Evolutionary conservation across 2,888 invertebrate species (phyloP).

Genomic region (Eugnorisma glareosa): DNA sequence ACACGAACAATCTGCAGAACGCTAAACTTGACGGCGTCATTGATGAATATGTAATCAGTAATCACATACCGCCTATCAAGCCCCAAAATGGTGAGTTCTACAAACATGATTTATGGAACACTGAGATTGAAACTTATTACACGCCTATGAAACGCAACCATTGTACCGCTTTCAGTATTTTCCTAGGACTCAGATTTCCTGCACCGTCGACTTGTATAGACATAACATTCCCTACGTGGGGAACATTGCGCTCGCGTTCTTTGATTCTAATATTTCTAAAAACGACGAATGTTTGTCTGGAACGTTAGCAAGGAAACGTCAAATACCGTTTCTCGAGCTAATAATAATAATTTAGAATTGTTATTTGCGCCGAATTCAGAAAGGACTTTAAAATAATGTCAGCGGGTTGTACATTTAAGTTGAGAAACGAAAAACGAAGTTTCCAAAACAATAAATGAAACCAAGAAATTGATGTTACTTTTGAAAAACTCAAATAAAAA

Average conservation of each 20-base stretch:
- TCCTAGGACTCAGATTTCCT: conserved; percentile 31
- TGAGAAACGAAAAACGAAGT: not conserved
- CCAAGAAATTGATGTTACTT: not conserved
- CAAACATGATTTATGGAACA: conserved; percentile 13
- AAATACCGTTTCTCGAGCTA: conserved; percentile 4
- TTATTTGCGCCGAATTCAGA: conserved; percentile 5
- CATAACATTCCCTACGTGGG: conserved; percentile 10
- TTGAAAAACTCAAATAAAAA: no score
- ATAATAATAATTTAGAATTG: conserved; percentile 13
- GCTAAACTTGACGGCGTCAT: conserved; percentile 86
- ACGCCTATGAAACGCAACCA: conserved; percentile 5
- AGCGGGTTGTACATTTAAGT: not conserved
- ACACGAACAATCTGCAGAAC: conserved; percentile 94
- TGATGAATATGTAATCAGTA: conserved; percentile 89
- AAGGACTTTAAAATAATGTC: conserved; percentile 5
- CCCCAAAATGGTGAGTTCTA: conserved; percentile 86
- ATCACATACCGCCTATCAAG: conserved; percentile 86
- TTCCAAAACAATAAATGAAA: not conserved
- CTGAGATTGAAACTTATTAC: conserved; percentile 26
- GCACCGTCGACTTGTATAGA: conserved; percentile 14
- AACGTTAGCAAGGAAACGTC: conserved; percentile 19
- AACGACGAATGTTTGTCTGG: conserved; percentile 18
- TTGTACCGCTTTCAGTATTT: conserved; percentile 12
- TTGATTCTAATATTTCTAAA: conserved; percentile 6
- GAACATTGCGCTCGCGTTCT: conserved; percentile 13